Conservation (phyloP, 2,797 vertebrate genomes). For the Acridotheres tristis region DNA sequence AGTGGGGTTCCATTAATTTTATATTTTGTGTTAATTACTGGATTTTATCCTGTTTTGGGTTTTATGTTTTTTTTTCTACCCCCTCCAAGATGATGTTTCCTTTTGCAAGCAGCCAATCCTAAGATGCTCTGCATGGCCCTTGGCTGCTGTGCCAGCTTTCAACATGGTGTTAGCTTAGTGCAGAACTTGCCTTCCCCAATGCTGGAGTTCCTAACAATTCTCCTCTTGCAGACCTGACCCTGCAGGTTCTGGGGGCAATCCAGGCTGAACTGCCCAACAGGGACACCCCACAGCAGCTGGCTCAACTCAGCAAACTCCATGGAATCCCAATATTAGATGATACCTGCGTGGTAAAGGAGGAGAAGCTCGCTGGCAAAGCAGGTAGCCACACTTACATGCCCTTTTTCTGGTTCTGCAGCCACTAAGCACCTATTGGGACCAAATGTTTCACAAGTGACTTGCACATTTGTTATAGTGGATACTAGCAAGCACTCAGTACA, state of each 20-base stretch:
- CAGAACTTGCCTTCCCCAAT: not conserved
- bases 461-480: not conserved
- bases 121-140: not conserved
- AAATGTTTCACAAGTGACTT: not conserved
- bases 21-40: not conserved
- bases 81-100: not conserved
- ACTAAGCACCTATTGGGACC: not conserved
- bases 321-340: accelerated
- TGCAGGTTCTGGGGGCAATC: not conserved
- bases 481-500: not conserved
- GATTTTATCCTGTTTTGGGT: not conserved
- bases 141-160: not conserved
- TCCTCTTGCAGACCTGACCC: not conserved
- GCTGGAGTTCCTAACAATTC: not conserved
- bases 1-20: not conserved
- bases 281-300: not conserved
- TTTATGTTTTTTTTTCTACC: not conserved
- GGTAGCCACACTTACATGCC: not conserved
- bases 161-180: not conserved
- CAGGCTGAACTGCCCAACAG: not conserved
- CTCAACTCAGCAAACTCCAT: not conserved
- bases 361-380: not conserved
- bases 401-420: not conserved
- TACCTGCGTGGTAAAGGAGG: not conserved
- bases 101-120: not conserved